Evolutionary conservation across 2,113 vertebrate species (phyloP).

Genomic region (Chelonoidis abingdonii): DNA sequence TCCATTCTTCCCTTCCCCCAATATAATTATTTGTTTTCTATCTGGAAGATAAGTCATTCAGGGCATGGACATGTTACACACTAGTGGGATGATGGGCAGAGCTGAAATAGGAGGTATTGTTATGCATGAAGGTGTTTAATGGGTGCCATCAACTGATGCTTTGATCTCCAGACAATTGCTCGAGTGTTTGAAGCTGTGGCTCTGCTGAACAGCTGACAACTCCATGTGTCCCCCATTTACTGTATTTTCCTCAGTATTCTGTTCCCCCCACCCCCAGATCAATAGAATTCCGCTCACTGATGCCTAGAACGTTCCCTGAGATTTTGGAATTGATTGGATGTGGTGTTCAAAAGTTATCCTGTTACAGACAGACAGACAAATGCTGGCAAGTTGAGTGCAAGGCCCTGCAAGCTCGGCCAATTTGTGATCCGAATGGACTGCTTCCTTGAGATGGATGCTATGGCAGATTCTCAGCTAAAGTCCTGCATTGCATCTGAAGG

Average conservation of each 20-base stretch:
- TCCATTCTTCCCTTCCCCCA: neutral
- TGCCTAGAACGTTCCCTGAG: neutral
- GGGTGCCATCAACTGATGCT: neutral
- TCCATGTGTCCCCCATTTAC: neutral
- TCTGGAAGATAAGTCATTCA: neutral
- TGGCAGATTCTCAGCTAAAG: fast-evolving
- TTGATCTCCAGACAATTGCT: neutral
- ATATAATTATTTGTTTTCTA: no score
- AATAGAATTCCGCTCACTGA: neutral
- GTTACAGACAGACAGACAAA: neutral
- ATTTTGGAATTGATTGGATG: neutral
- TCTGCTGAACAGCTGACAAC: neutral
- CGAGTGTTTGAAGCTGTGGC: neutral
- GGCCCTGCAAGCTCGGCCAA: neutral
- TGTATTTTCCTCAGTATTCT: neutral
- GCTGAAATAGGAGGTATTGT: neutral
- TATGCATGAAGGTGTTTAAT: neutral
- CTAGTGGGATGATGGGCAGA: neutral
- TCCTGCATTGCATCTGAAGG: neutral
- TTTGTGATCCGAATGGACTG: neutral
- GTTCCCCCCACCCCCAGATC: neutral
- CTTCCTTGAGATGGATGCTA: neutral
- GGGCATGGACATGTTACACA: neutral
- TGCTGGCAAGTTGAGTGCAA: neutral
- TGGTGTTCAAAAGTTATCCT: neutral